phyloP scores from a whole-genome alignment of 2,113 vertebrate species.

The rat (Rattus norvegicus) region GRCr8 NC_086038.1:55293001-55293500 shows the following conservation, averaged over 20 bases:
- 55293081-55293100: neutral
- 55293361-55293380: slow-evolving; percentile 59
- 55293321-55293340: slow-evolving; percentile 66
- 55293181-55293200: slow-evolving; percentile 62
- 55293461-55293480: slow-evolving; percentile 63
- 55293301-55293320: slow-evolving; percentile 78
- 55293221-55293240: slow-evolving; percentile 73
- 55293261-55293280: slow-evolving; percentile 72
- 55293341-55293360: slow-evolving; percentile 73
- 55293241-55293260: slow-evolving; percentile 60
- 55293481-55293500: slow-evolving; percentile 41
- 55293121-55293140: slow-evolving; percentile 51
- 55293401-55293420: slow-evolving; percentile 77
- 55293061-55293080: slow-evolving; percentile 29
- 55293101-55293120: slow-evolving; percentile 41
- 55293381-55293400: slow-evolving; percentile 56
- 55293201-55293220: slow-evolving; percentile 72
- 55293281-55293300: slow-evolving; percentile 63
- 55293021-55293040: slow-evolving; percentile 20
- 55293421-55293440: slow-evolving; percentile 80
- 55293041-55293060: neutral
- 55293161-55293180: neutral
- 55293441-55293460: slow-evolving; percentile 67
- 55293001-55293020: neutral
- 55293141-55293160: slow-evolving; percentile 43